phyloP scores from a whole-genome alignment of 2,113 vertebrate genomes.

The Myiagra hebetior region DNA sequence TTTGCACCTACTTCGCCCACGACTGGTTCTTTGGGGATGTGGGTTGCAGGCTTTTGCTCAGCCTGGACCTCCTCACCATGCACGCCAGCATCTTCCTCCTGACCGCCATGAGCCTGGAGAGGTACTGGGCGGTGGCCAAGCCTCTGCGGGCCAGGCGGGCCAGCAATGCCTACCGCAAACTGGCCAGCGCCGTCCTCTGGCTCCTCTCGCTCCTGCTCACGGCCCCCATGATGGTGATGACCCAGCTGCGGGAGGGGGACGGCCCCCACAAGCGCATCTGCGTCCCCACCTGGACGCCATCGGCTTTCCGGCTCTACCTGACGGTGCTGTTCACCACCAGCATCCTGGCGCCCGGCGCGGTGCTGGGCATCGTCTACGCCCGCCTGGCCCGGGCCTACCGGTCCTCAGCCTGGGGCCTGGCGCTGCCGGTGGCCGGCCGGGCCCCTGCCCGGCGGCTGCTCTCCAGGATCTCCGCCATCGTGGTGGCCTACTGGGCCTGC shows the following conservation, averaged over 20 bases:
- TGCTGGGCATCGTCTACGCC: slow-evolving; percentile 73
- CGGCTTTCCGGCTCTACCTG: slow-evolving; percentile 79
- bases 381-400: slow-evolving; percentile 69
- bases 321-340: slow-evolving; percentile 79
- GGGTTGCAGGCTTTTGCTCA: slow-evolving; percentile 83
- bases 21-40: slow-evolving; percentile 86
- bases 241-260: slow-evolving; percentile 69
- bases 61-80: slow-evolving; percentile 88
- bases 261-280: slow-evolving; percentile 77
- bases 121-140: slow-evolving; percentile 79
- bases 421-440: background rate
- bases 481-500: slow-evolving; percentile 83
- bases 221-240: slow-evolving; percentile 86
- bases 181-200: slow-evolving; percentile 73
- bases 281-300: slow-evolving; percentile 77
- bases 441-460: slow-evolving; percentile 70
- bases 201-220: slow-evolving; percentile 70
- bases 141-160: slow-evolving; percentile 67
- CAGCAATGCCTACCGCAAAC: background rate
- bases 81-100: slow-evolving; percentile 84
- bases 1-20: slow-evolving; percentile 81
- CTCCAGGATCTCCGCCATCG: slow-evolving; percentile 78
- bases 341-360: slow-evolving; percentile 71
- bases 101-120: slow-evolving; percentile 83
- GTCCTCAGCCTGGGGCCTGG: background rate